A percentile compares a stretch with the other conserved stretches of the same genome.
Conservation (phyloP, 2,888 invertebrate genomes). For the Subacronicta megacephala region DNA sequence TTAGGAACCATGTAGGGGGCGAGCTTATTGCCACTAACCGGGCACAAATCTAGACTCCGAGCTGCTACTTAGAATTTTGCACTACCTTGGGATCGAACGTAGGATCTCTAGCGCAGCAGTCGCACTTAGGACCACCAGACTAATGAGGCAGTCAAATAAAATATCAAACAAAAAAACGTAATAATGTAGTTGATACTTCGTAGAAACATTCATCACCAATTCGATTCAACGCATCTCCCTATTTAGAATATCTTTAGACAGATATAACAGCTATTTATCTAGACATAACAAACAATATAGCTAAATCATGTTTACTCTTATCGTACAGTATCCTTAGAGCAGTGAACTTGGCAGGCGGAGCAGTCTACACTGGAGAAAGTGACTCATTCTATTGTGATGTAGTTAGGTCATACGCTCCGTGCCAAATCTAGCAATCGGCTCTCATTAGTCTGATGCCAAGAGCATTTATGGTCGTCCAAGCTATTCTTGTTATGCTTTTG, state of each 20-base stretch:
- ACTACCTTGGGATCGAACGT: no score
- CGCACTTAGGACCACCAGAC: no score
- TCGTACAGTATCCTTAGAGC: slow-evolving; percentile 58
- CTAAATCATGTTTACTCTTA: slow-evolving; percentile 23
- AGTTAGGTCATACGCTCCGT: slow-evolving; percentile 49
- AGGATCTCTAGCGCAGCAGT: no score
- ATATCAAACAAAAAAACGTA: no score
- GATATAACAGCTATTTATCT: slow-evolving; percentile 15
- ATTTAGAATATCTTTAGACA: not conserved
- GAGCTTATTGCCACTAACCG: no score
- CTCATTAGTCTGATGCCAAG: slow-evolving; percentile 31
- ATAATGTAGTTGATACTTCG: no score
- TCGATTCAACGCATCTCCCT: no score
- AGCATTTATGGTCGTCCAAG: slow-evolving; percentile 20
- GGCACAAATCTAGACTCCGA: no score
- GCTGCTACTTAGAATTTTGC: no score
- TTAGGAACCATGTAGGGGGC: no score
- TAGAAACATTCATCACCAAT: no score
- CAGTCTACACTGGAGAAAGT: slow-evolving; percentile 62
- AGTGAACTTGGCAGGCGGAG: slow-evolving; percentile 76
- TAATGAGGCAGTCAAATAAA: no score
- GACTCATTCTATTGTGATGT: slow-evolving; percentile 65
- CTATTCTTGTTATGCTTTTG: slow-evolving; percentile 14
- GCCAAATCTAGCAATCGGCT: slow-evolving; percentile 53
- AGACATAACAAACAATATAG: slow-evolving; percentile 7